These are phyloP conservation scores for Tetheella fluctuosa DNA, from an alignment of 2,888 invertebrate species.

Conservation along the genomic window DNA sequence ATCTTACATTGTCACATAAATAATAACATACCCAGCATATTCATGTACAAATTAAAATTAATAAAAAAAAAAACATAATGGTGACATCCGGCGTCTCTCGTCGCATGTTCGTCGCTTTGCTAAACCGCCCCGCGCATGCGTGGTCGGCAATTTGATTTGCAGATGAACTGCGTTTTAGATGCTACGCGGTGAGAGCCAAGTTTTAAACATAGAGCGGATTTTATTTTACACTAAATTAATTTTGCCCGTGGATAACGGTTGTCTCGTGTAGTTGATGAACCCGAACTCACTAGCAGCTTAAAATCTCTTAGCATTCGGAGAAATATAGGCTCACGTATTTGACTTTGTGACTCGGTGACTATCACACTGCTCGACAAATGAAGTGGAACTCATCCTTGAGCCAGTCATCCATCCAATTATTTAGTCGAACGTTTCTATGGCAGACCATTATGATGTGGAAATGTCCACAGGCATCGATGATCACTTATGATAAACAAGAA, in stretches of 20 bases:
- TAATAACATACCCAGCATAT: background rate
- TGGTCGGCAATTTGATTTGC: conserved; percentile 78
- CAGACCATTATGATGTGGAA: too few species aligned
- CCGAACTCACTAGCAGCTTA: too few species aligned
- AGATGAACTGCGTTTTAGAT: conserved; percentile 59
- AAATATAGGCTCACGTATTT: too few species aligned
- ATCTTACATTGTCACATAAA: background rate
- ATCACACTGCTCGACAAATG: too few species aligned
- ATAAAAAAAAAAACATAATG: conserved; percentile 38
- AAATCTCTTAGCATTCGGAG: too few species aligned
- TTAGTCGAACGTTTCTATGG: too few species aligned
- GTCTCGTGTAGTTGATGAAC: too few species aligned
- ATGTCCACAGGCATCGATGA: too few species aligned
- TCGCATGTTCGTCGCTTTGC: conserved; percentile 19
- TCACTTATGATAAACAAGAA: too few species aligned
- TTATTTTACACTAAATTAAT: conserved; percentile 1
- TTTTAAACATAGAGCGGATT: background rate
- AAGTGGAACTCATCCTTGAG: too few species aligned
- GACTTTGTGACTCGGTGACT: too few species aligned
- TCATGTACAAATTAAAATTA: conserved; percentile 3
- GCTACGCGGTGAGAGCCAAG: background rate
- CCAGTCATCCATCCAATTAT: too few species aligned
- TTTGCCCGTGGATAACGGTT: conserved; percentile 12
- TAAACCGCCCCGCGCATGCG: conserved; percentile 44
- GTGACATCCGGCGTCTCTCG: conserved; percentile 58